Evolutionary conservation across 2,888 invertebrate genomes (phyloP), one percentile per base, ranked within the genome.

Genomic region (Cetonia aurata): DNA sequence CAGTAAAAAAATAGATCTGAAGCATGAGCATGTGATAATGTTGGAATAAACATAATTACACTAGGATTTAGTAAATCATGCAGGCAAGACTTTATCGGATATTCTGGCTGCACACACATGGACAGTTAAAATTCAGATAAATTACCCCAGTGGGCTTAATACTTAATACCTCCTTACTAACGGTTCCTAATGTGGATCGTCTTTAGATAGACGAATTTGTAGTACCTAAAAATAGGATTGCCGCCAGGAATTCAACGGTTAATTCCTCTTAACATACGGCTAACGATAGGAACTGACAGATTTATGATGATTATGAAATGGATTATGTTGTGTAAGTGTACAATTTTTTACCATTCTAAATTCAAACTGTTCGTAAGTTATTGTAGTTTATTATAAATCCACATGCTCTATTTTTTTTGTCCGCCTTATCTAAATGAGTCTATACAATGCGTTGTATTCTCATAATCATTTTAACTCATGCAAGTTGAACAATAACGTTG

Each of bases 231-330:
- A 53, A 53, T 53, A 53, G 31, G 33, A 53, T 31, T 19, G 25
- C 9, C 31, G 53, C 33, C 25, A 53, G 10, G 33, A 59, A 15
- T 44, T 44, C 44, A 13, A 12, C 59, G 44, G 19, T 19, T 59
- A 59, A 59, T 59, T 44, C 59, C 44, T 19, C 44, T 59, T 59
- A 59, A 59, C 25, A 25, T 59, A 41, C 33, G 53, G 53, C 33
- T 44, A 44, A 59, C 25, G 59, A 59, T 59, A 59, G 19, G 25
- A 25, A 59, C n/a, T 19, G 59, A 59, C 59, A 44, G 44, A 59
- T 59, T 59, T 59, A 59, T 25, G 46, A 19, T 59, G 19, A 59
- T 59, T 44, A 59, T 56, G 50, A 50, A 19, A 50, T 6, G 15
- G 50, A 50, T 50, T 50, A 50, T 25, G 25, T 25, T 25, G 4